Percentiles rank a stretch among this genome's conserved stretches.
Conservation (phyloP, 1,140 invertebrate genomes). For the Brachionus sp. region DNA sequence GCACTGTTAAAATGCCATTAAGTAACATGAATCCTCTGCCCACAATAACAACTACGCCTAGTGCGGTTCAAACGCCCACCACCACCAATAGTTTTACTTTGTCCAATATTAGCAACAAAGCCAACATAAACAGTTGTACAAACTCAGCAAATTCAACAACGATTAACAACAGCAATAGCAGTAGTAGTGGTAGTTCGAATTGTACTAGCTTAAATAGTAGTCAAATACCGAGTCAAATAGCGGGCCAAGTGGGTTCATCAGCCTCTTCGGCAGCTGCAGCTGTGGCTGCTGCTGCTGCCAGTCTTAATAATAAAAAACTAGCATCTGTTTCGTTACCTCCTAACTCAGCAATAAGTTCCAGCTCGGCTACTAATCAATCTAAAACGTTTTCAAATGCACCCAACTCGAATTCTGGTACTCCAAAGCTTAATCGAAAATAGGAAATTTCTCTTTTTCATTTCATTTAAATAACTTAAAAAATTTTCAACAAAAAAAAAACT, state of each 20-base stretch:
- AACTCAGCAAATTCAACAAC: slow-evolving; percentile 7
- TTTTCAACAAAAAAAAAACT: not conserved
- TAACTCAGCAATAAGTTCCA: slow-evolving; percentile 22
- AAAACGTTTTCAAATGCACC: slow-evolving; percentile 21
- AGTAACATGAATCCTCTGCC: not conserved
- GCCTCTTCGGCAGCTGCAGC: slow-evolving; percentile 19
- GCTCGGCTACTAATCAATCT: not conserved
- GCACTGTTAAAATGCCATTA: not conserved
- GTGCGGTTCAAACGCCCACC: not conserved
- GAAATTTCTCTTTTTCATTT: not conserved
- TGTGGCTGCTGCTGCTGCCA: slow-evolving; percentile 25
- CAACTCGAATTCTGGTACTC: slow-evolving; percentile 3
- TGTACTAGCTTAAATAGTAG: slow-evolving; percentile 1
- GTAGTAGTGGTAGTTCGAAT: slow-evolving; percentile 7
- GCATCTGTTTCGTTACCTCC: not conserved
- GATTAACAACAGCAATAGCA: not conserved
- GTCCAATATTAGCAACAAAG: slow-evolving; percentile 20
- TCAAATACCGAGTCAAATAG: slow-evolving; percentile 35
- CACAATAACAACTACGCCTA: not conserved
- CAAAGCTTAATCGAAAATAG: slow-evolving; percentile 20
- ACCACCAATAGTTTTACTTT: not conserved
- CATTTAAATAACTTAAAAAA: not conserved
- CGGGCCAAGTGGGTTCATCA: slow-evolving; percentile 24
- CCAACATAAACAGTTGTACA: slow-evolving; percentile 13
- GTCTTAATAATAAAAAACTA: not conserved